Conservation (phyloP, 2,888 invertebrate species). For the Tetheella fluctuosa region DNA sequence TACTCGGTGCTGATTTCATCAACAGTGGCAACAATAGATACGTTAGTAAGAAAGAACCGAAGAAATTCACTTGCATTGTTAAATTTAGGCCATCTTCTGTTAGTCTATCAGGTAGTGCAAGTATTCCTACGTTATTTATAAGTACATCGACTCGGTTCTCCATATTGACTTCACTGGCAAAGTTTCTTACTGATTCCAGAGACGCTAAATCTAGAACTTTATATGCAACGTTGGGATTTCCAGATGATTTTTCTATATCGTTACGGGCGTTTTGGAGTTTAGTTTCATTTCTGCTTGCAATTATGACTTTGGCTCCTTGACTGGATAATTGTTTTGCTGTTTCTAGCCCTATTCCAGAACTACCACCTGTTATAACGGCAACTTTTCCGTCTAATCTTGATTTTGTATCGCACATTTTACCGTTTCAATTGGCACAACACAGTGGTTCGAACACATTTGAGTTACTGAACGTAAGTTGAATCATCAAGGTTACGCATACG, state of each 20-base stretch:
- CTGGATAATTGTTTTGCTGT: conserved; percentile 87
- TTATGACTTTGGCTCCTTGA: conserved; percentile 86
- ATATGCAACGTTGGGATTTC: conserved; percentile 50
- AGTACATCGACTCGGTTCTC: conserved; percentile 81
- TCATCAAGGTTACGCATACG: background rate
- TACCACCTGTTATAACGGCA: conserved; percentile 3
- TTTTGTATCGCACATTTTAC: conserved; percentile 51
- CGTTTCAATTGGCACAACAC: conserved; percentile 13
- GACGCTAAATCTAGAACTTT: conserved; percentile 76
- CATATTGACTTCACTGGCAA: conserved; percentile 77
- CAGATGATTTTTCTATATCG: conserved; percentile 38
- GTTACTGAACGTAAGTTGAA: conserved; percentile 24
- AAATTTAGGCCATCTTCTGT: conserved; percentile 85
- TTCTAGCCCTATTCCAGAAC: conserved; percentile 90
- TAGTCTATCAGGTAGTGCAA: conserved; percentile 53
- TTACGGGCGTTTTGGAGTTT: conserved; percentile 82
- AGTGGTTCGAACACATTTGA: conserved; percentile 23
- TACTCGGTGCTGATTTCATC: conserved; percentile 71
- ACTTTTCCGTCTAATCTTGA: conserved; percentile 19
- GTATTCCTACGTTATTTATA: conserved; percentile 84
- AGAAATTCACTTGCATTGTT: conserved; percentile 84
- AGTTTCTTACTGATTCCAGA: conserved; percentile 81
- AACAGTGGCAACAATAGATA: conserved; percentile 47
- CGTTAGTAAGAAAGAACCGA: conserved; percentile 84
- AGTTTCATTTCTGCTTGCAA: conserved; percentile 89